Conservation (phyloP, 2,113 vertebrate species). For the Circaetus gallicus region DNA sequence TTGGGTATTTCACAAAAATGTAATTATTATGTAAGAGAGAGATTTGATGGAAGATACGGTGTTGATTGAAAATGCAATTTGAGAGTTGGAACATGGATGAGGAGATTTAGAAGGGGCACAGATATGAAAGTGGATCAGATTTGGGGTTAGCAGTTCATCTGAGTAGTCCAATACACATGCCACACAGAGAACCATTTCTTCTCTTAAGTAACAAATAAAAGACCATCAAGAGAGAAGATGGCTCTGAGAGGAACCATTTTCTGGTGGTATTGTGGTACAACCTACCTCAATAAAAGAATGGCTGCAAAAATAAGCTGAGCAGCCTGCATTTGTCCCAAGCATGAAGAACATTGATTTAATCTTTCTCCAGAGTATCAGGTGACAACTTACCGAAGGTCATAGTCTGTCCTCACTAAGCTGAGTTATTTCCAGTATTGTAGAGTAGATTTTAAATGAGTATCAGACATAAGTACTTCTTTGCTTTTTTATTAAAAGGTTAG, state of each 20-base stretch:
- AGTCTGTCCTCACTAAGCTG: background rate
- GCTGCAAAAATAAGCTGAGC: background rate
- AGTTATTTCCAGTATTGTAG: background rate
- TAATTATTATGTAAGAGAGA: background rate
- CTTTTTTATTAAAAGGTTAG: background rate
- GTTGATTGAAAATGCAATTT: background rate
- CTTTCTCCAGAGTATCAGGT: background rate
- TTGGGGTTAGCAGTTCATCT: background rate
- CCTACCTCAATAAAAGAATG: fast-evolving
- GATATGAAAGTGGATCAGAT: background rate
- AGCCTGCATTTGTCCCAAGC: background rate
- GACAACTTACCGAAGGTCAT: background rate
- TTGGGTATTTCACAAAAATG: background rate
- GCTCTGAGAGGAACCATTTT: background rate
- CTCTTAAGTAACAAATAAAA: background rate
- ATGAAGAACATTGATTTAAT: background rate
- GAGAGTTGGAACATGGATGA: background rate
- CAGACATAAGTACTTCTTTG: background rate
- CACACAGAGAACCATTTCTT: background rate
- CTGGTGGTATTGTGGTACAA: background rate
- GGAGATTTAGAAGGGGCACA: background rate
- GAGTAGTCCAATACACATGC: background rate
- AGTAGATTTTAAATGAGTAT: background rate
- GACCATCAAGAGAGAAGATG: background rate
- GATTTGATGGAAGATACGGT: background rate